These are phyloP conservation scores for Escarpia spicata DNA, from an alignment of 2,888 invertebrate genomes.

Conservation along the genomic window DNA sequence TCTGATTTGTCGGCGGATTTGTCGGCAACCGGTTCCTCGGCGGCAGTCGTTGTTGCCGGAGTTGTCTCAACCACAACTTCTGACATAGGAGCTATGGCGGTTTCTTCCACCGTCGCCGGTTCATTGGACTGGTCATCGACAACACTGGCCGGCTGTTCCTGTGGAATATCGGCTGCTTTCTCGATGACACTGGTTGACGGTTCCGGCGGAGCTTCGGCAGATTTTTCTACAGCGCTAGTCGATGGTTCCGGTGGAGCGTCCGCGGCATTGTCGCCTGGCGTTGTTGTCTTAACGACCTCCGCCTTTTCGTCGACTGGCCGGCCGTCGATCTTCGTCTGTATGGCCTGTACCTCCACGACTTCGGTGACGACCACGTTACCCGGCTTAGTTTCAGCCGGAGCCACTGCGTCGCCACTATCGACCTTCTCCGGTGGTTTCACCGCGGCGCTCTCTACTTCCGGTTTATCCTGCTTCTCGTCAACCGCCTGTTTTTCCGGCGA, in stretches of 20 bases:
- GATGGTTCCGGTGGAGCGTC: neutral
- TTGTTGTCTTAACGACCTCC: neutral
- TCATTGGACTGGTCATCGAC: neutral
- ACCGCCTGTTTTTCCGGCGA: neutral
- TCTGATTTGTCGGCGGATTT: neutral
- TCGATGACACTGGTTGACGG: neutral
- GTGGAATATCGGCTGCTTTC: neutral
- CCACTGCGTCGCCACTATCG: neutral
- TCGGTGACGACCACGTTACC: neutral
- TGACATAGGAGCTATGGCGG: neutral
- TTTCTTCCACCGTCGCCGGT: neutral
- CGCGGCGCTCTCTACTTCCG: conserved; percentile 9
- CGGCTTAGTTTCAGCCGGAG: neutral
- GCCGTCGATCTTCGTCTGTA: neutral
- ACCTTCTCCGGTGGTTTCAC: neutral
- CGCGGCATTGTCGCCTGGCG: neutral
- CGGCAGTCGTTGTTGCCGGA: neutral
- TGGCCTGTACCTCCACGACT: neutral
- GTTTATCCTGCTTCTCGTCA: neutral
- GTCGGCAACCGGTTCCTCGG: neutral
- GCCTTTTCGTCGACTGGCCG: neutral
- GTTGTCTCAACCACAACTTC: neutral
- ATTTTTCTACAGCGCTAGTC: neutral
- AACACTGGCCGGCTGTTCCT: neutral
- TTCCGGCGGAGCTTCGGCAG: neutral